Evolutionary conservation across 2,113 vertebrate species (phyloP), one percentile per base, ranked within the genome.

Genomic region (Rhynchomys soricoides): DNA sequence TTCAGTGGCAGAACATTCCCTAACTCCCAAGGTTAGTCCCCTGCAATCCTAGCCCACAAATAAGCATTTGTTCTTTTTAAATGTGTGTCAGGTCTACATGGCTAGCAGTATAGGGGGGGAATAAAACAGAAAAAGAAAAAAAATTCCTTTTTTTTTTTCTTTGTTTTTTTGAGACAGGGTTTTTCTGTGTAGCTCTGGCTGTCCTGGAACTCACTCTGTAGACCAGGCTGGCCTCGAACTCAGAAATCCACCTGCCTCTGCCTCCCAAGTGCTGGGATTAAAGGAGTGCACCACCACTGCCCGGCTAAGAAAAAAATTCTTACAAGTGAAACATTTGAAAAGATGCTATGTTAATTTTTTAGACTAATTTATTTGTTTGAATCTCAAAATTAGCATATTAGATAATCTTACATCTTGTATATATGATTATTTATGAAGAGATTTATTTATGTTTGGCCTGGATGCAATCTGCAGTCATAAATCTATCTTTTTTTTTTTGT

Each of bases 291-390:
- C n/a, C n/a, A n/a, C n/a, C n/a, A n/a, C n/a, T n/a, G n/a, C n/a
- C n/a, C n/a, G n/a, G n/a, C n/a, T n/a, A n/a, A 86, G 17, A 4
- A 55, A 31, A 62, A 52, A 50, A 1, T 29, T 91, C 57, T 89
- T 77, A 89, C 3, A 55, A 48, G 59, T 93, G 5, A 16, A 52
- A 91, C 16, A 95, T 86, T 86, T 94, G 29, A 96, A 52, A 64
- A 93, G n/a, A 85, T 79, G 7, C 13, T 86, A 85, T 85, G 91
- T 87, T 93, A 52, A 78, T 52, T 95, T 86, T 71, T 75, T 48
- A 96, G 45, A 95, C 10, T 59, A 90, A 96, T 86, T 71, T 86
- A 95, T 29, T 62, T 89, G 43, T 57, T 12, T 89, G 12, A 78
- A 70, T 86, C 24, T 95, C 86, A 91, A 74, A 92, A 79, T 79